A percentile compares a stretch with the other conserved stretches of the same genome.
Evolutionary conservation across 2,113 vertebrate genomes (phyloP).

Genomic region (Oostethus manadensis): DNA sequence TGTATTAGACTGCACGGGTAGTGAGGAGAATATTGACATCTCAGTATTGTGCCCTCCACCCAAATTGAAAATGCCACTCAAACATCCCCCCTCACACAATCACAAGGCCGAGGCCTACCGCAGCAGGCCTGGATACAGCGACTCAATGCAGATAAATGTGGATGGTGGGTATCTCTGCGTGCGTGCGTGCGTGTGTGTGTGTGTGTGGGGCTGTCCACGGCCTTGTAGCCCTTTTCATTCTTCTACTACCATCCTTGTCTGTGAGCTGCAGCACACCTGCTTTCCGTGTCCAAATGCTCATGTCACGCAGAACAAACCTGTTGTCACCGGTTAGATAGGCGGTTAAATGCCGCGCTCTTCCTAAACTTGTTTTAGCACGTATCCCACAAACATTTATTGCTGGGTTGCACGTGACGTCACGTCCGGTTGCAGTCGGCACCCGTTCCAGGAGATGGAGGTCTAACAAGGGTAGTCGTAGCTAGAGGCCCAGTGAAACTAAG

Average conservation of each 20-base stretch:
- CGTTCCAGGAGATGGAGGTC: too few relatives aligned
- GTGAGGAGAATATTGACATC: conserved; percentile 82
- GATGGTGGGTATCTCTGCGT: conserved; percentile 67
- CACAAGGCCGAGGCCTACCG: conserved; percentile 69
- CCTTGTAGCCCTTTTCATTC: conserved; percentile 28
- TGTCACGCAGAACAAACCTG: not conserved
- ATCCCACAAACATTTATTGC: conserved; percentile 1
- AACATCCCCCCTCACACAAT: conserved; percentile 73
- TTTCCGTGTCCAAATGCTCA: not conserved
- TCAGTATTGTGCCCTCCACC: conserved; percentile 73
- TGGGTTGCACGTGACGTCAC: too few relatives aligned
- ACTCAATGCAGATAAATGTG: conserved; percentile 76
- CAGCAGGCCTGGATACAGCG: conserved; percentile 74
- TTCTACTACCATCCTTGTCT: conserved; percentile 43
- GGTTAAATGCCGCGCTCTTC: too few relatives aligned
- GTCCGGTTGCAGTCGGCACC: too few relatives aligned
- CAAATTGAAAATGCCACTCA: conserved; percentile 78
- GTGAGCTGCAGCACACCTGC: not conserved
- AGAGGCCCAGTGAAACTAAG: too few relatives aligned
- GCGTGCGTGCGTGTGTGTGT: conserved; percentile 25
- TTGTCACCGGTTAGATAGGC: too few relatives aligned
- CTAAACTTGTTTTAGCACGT: conserved; percentile 44
- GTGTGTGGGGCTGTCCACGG: conserved; percentile 24
- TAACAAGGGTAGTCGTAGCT: too few relatives aligned
- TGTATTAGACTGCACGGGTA: conserved; percentile 79